Evolutionary conservation across 2,113 vertebrate genomes (phyloP), one percentile per base, ranked within the genome.

Genomic region (Gymnogyps californianus): DNA sequence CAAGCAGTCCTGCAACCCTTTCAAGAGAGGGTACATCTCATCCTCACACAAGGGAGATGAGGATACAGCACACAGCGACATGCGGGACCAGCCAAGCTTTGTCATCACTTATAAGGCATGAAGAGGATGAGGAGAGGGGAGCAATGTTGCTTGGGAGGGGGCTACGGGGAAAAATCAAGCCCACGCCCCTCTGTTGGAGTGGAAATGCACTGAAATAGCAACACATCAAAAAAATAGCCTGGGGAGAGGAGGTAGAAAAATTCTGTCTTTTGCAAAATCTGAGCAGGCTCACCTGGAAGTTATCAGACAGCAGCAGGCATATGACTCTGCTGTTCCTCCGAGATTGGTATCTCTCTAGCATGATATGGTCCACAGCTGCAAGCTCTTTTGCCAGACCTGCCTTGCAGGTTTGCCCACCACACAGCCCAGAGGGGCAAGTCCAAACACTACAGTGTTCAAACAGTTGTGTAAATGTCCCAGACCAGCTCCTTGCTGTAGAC

Each of bases 341-440:
- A 67, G 80, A 55, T 58, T 13, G 14, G 20, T 42, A 69, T 81
- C 75, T 61, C 16, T 57, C 36, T 21, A 22, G 25, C 34, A 58
- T 0, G 1, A 40, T 58, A 65, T 6, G 36, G 7, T 64, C 69
- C 55, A 51, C 24, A 49, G n/a, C 46, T 34, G 2, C 3, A 1
- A 77, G n/a, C 15, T 42, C 9, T 61, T 79, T 36, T 44, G n/a
- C 47, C 91, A 74, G n/a, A 49, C 86, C 36, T 80, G 67, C 81
- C 47, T 67, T 89, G 20, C 86, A 85, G 40, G 54, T 75, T 93
- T 80, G 31, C 36, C 40, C 42, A 62, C 47, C 61, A 32, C 34
- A 4, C 14, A 66, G 52, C n/a, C 54, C 54, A 44, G 28, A 61
- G 18, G 10, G 31, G 13, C 46, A 78, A 78, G 17, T 84, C n/a